Conservation (phyloP, 2,888 invertebrate genomes). For the Rotaria magnacalcarata region DNA sequence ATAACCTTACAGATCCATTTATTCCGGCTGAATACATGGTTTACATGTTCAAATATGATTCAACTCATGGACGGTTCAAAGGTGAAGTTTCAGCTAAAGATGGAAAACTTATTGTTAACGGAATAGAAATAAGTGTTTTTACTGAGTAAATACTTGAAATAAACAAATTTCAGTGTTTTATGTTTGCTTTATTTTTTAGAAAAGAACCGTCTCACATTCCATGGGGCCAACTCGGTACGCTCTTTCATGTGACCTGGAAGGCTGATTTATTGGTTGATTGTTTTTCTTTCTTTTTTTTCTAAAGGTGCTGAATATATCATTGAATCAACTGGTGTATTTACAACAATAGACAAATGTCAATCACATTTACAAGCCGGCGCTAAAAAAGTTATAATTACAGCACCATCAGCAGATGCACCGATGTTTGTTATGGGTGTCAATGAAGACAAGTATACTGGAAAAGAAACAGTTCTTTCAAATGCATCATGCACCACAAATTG, state of each 20-base stretch:
- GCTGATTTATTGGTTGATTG: neutral
- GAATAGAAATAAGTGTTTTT: constrained; percentile 73
- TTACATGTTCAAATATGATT: constrained; percentile 94
- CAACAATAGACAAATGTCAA: constrained; percentile 81
- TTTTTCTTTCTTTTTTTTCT: neutral
- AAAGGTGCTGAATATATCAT: constrained; percentile 87
- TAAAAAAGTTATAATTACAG: constrained; percentile 92
- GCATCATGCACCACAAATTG: constrained; percentile 99
- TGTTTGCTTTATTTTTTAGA: constrained; percentile 48
- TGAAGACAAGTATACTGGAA: constrained; percentile 77
- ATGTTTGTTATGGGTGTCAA: constrained; percentile 98
- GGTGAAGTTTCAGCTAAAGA: constrained; percentile 75
- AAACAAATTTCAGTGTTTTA: neutral
- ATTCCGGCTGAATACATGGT: constrained; percentile 58
- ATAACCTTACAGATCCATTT: constrained; percentile 39
- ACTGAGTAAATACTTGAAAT: constrained; percentile 64
- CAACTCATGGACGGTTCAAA: constrained; percentile 93
- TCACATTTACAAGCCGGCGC: constrained; percentile 84
- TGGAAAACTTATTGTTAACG: constrained; percentile 76
- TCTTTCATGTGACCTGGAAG: neutral
- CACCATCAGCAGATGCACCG: constrained; percentile 95
- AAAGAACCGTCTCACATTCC: constrained; percentile 71
- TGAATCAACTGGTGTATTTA: constrained; percentile 97
- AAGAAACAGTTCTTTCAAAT: constrained; percentile 67
- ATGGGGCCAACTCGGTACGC: constrained; percentile 70